Conservation (phyloP, 92 coral and sea anemone genomes). For the Porites lobata region DNA sequence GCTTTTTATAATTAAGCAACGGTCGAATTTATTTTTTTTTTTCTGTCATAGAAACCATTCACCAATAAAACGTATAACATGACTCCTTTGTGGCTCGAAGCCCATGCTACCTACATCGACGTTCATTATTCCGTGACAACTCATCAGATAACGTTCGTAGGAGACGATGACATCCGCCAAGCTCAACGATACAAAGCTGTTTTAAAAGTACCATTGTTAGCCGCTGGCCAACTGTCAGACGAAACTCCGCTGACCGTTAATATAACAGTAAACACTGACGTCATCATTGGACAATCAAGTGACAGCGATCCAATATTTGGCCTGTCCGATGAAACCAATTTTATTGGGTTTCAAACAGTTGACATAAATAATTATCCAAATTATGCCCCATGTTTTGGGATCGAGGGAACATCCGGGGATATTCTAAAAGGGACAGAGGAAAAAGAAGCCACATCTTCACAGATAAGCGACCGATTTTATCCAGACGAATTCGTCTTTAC, state of each 20-base stretch:
- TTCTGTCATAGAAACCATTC: background rate
- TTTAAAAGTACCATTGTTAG: conserved; percentile 33
- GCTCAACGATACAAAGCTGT: background rate
- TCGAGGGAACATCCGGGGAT: conserved; percentile 14
- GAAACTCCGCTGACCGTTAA: conserved; percentile 46
- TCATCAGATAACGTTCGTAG: conserved; percentile 33
- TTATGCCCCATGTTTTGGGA: conserved; percentile 16
- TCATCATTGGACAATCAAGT: background rate
- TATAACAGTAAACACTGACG: conserved; percentile 26
- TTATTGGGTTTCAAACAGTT: conserved; percentile 25
- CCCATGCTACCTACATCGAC: conserved; percentile 33
- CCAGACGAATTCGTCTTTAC: background rate
- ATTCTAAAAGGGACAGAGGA: background rate
- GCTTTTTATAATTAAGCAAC: background rate
- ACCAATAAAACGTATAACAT: background rate
- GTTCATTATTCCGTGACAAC: conserved; percentile 9
- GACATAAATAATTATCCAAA: background rate
- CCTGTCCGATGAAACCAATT: conserved; percentile 34
- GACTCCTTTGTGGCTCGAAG: conserved; percentile 38
- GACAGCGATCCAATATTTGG: conserved; percentile 41
- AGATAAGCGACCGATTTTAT: background rate
- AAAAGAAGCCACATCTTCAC: background rate
- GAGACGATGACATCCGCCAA: no score
- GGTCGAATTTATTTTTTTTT: background rate
- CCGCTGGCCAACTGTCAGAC: conserved; percentile 5